Percentiles rank a stretch among this genome's conserved stretches.
Evolutionary conservation across 2,797 vertebrate species (phyloP).

Genomic region (Sphenodon punctatus): DNA sequence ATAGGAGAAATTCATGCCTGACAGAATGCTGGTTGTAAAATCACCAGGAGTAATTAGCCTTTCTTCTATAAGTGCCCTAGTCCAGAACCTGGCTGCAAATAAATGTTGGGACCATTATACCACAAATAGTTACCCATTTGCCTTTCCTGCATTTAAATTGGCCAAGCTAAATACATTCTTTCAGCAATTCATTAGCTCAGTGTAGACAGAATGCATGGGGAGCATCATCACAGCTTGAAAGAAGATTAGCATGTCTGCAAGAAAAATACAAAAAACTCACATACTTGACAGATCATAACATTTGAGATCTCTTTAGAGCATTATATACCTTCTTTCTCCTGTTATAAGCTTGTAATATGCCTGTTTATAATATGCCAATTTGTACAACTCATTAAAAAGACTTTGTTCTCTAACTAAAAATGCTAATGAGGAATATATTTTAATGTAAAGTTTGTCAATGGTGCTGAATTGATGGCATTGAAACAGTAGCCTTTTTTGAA

Average conservation of each 20-base stretch:
- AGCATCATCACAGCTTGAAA: constrained; percentile 7
- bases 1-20: neutral
- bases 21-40: neutral
- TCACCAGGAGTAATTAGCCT: too few relatives aligned
- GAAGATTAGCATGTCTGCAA: neutral
- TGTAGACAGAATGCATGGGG: neutral
- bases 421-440: neutral
- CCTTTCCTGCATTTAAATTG: constrained; percentile 26
- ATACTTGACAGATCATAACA: constrained; percentile 11
- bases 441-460: constrained; percentile 9
- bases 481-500: neutral
- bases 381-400: neutral
- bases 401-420: neutral
- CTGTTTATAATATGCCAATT: neutral
- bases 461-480: neutral
- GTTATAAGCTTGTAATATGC: neutral
- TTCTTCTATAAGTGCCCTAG: neutral
- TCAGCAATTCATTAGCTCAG: constrained; percentile 3
- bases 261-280: constrained; percentile 19
- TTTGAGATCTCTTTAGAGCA: neutral
- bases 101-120: neutral
- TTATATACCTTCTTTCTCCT: neutral
- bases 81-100: neutral
- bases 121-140: constrained; percentile 19
- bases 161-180: constrained; percentile 7